Conservation (phyloP, 2,888 invertebrate genomes). For the Atethmia centrago region DNA sequence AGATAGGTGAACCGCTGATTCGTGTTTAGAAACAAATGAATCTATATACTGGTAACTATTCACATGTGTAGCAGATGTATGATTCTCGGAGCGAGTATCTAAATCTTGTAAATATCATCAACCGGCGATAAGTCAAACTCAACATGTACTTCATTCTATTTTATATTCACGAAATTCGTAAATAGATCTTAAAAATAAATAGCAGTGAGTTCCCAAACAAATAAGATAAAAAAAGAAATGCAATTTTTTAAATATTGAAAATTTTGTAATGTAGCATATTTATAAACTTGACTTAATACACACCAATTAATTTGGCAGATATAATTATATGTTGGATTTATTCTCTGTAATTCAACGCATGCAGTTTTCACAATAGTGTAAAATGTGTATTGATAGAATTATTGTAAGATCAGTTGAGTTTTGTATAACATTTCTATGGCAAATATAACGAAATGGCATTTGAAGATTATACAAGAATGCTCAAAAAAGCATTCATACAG, state of each 20-base stretch:
- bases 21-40: constrained; percentile 63
- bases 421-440: constrained; percentile 89
- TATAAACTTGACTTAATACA: constrained; percentile 56
- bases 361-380: constrained; percentile 70
- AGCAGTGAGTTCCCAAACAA: constrained; percentile 48
- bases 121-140: constrained; percentile 55
- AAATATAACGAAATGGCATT: constrained; percentile 84
- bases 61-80: constrained; percentile 50
- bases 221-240: constrained; percentile 44
- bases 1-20: constrained; percentile 71
- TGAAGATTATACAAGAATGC: constrained; percentile 86
- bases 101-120: constrained; percentile 67
- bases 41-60: constrained; percentile 57
- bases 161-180: constrained; percentile 60
- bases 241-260: constrained; percentile 49
- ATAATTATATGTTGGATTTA: constrained; percentile 51
- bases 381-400: constrained; percentile 77
- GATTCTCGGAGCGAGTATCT: constrained; percentile 51
- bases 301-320: constrained; percentile 53
- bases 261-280: constrained; percentile 55
- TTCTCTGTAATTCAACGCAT: constrained; percentile 61
- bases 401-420: constrained; percentile 86
- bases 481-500: constrained; percentile 85
- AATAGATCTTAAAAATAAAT: constrained; percentile 46
- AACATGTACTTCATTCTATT: constrained; percentile 53